Evolutionary conservation across 2,113 vertebrate genomes (phyloP).

Genomic region (Oceanites oceanicus): DNA sequence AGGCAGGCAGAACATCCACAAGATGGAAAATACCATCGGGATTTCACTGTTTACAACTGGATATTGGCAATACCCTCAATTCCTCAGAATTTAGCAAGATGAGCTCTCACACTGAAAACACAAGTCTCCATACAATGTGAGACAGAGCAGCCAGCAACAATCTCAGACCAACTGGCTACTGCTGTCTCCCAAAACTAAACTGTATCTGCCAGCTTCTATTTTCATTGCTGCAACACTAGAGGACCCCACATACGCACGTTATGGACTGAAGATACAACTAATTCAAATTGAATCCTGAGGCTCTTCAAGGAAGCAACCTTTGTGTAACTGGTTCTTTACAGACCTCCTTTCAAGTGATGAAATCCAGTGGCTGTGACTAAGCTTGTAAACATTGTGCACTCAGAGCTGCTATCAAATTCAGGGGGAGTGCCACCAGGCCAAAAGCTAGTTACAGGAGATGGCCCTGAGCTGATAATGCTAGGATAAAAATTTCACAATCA

Average conservation of each 20-base stretch:
- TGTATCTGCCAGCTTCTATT: not conserved
- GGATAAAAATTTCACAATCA: not conserved
- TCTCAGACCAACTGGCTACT: not conserved
- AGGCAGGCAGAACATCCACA: not conserved
- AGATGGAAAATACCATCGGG: not conserved
- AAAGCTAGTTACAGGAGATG: not conserved
- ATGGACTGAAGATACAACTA: not conserved
- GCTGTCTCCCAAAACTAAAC: not conserved
- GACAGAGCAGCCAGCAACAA: not conserved
- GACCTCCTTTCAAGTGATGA: not conserved
- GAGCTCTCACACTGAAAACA: not conserved
- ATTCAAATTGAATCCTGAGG: not conserved
- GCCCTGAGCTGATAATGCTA: not conserved
- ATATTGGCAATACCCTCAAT: not conserved
- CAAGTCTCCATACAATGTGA: not conserved
- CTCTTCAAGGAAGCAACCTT: not conserved
- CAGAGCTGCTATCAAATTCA: not conserved
- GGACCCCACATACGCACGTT: not conserved
- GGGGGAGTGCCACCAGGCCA: not conserved
- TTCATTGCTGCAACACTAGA: conserved; percentile 39
- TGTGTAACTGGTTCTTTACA: not conserved
- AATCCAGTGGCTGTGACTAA: conserved; percentile 23
- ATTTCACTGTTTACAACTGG: not conserved
- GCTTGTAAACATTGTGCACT: not conserved
- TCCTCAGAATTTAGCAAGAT: not conserved